These are phyloP conservation scores for Nothoprocta pentlandii DNA, from an alignment of 2,113 vertebrate species.

Conservation along the genomic window DNA sequence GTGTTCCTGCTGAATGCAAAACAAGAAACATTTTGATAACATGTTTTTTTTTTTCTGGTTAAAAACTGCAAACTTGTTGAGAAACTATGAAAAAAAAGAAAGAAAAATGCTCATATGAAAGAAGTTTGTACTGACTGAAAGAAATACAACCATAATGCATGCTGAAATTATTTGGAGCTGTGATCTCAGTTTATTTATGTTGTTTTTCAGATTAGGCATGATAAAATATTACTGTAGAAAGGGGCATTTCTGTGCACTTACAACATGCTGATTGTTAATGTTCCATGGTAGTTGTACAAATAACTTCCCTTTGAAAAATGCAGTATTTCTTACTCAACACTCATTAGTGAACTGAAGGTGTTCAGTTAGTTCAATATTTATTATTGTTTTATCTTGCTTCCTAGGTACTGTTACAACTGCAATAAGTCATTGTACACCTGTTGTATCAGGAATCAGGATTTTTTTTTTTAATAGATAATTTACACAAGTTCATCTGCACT, in stretches of 20 bases:
- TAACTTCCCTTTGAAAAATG: conserved; percentile 77
- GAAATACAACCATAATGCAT: conserved; percentile 84
- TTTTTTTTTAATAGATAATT: conserved; percentile 66
- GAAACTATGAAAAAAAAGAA: conserved; percentile 52
- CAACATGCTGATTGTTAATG: conserved; percentile 80
- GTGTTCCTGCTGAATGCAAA: conserved; percentile 79
- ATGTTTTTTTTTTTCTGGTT: conserved; percentile 74
- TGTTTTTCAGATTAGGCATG: conserved; percentile 86
- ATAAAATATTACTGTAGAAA: conserved; percentile 83
- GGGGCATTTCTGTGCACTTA: conserved; percentile 81
- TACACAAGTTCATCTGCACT: conserved; percentile 71
- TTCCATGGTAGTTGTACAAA: conserved; percentile 82
- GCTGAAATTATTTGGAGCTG: conserved; percentile 85
- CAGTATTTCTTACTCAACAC: conserved; percentile 78
- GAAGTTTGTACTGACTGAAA: conserved; percentile 81
- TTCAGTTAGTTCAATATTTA: conserved; percentile 78
- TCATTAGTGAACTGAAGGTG: conserved; percentile 76
- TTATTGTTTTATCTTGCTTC: conserved; percentile 80
- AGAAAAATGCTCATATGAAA: conserved; percentile 68
- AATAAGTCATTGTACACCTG: conserved; percentile 83
- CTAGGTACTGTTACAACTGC: conserved; percentile 86
- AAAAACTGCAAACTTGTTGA: conserved; percentile 78
- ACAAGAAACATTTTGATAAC: conserved; percentile 84
- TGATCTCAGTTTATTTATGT: conserved; percentile 82
- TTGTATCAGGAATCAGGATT: conserved; percentile 83